Base-by-base conservation (phyloP, 2,113 vertebrate species). In the Syngnathus typhle region DNA sequence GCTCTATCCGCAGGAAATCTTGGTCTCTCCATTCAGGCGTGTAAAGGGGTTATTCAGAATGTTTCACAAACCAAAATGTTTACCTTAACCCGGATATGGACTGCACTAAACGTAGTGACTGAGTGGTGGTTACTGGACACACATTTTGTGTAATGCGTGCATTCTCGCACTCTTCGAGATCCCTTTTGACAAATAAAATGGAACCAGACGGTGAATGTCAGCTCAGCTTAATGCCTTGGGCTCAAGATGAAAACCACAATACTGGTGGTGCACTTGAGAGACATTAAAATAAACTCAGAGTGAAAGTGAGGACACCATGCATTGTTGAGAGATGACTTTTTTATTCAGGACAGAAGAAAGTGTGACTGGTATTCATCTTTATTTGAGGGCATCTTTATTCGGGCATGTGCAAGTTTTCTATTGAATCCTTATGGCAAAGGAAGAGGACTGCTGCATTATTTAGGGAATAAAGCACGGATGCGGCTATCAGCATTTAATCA, bases 141-240 rank as follows among this genome's bases (percentile, higher is more conserved):
- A 65, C 3, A 69, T 64, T 63, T 69, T 76, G 72, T 71, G 73
- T 76, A 78, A 82, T 75, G 71, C 66, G 65, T 13, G 61, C 59
- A 64, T 79, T 83, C 75, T 75, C 65, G 60, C 71, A 64, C 59
- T 71, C 70, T 70, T 78, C 78, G 65, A 73, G 74, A 64, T 67
- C 18, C 69, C 1, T 5, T 64, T 82, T 84, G 69, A 80, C 66
- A 75, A 75, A 85, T 84, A 38, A 72, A 70, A 49, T 49, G 37
- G 60, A 74, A 59, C 46, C 69, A 12, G 11, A 47, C 70, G 21
- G 39, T 36, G 52, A 32, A 66, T 32, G 55, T 58, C 64, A 19
- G 43, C 62, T 37, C 58, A 49, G 47, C 18, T 49, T 9, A 60
- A 38, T 64, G 41, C 75, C 68, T 64, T 7, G 69, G 67, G 54